Conservation (phyloP, 1,140 invertebrate genomes). For the Drosophila aff. region DNA sequence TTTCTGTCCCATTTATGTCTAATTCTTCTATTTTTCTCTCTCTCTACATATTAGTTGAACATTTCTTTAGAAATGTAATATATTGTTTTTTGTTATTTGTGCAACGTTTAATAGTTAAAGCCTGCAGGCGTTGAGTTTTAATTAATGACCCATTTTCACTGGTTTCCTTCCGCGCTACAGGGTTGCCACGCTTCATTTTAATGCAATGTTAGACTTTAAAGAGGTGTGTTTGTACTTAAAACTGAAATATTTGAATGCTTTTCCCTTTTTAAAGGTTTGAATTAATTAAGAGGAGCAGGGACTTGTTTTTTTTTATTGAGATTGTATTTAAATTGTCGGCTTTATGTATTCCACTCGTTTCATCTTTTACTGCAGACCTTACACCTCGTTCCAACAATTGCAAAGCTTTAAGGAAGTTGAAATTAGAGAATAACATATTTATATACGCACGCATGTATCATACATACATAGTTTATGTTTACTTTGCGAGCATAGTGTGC, state of each 20-base stretch:
- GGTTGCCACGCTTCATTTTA: conserved; percentile 22
- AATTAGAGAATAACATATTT: conserved; percentile 9
- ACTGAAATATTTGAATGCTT: not conserved
- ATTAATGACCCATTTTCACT: conserved; percentile 55
- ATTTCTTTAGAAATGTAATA: conserved; percentile 7
- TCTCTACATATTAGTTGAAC: conserved; percentile 12
- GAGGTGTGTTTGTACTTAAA: conserved; percentile 17
- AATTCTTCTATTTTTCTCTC: not conserved
- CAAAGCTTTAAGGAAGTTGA: conserved; percentile 1
- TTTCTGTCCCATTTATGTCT: conserved; percentile 20
- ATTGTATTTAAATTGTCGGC: not conserved
- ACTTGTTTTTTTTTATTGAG: not conserved
- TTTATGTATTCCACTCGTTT: not conserved
- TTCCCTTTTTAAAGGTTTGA: not conserved
- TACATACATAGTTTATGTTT: conserved; percentile 14
- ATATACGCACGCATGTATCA: conserved; percentile 10
- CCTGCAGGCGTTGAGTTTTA: conserved; percentile 60
- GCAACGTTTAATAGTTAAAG: conserved; percentile 38
- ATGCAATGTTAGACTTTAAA: conserved; percentile 13
- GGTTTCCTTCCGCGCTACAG: conserved; percentile 8
- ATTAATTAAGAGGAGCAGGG: not conserved
- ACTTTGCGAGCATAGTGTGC: conserved; percentile 22
- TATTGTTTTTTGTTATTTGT: conserved; percentile 7
- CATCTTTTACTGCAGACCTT: conserved; percentile 1
- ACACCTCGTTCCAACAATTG: conserved; percentile 9